Evolutionary conservation across 37 sponge, comb jelly and placozoan genomes (phyloP), one percentile per base, ranked within the genome.

Genomic region (Beroe forskalii): DNA sequence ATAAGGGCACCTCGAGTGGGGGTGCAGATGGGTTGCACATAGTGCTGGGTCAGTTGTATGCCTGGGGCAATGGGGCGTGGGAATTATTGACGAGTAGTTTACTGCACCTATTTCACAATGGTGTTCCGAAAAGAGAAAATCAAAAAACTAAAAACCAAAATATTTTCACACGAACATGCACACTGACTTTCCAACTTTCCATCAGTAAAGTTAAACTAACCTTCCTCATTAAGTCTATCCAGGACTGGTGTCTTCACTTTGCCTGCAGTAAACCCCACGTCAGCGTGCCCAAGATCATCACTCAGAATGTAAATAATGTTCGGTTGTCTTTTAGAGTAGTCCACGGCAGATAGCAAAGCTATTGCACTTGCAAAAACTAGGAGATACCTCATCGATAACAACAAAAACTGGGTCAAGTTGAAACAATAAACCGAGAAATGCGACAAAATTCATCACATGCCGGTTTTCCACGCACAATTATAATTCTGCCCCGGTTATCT

Each of bases 1-100:
- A 90, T 90, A 1, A 90, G 64, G n/a, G 90, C 62, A 31, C 40
- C 62, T 61, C 90, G 36, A 23, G 90, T 90, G 12, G 90, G 90
- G 8, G 90, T 33, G 63, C 90, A 90, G 22, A 90, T 55, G n/a
- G 19, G 90, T 4, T 62, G 62, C 62, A 90, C 90, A 33, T 90
- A 90, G 90, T 89, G 31, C n/a, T 89, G 89, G n/a, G 31, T 44
- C 61, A 89, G 89, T 27, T 55, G 60, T 12, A 89, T 24, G 6
- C 89, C 89, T 43, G 89, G 8, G 40, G 67, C 6, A 33, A 38
- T 17, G 27, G 40, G 76, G 4, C 17, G 6, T 30, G 66, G 4
- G 31, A 6, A 4, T n/a, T 64, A 23, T 64, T n/a, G 4, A 30
- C 31, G 66, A 64, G 66, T 6, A 22, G 25, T 64, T 22, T 23